Evolutionary conservation across 2,113 vertebrate genomes (phyloP).

Genomic region (Delphinus delphis): DNA sequence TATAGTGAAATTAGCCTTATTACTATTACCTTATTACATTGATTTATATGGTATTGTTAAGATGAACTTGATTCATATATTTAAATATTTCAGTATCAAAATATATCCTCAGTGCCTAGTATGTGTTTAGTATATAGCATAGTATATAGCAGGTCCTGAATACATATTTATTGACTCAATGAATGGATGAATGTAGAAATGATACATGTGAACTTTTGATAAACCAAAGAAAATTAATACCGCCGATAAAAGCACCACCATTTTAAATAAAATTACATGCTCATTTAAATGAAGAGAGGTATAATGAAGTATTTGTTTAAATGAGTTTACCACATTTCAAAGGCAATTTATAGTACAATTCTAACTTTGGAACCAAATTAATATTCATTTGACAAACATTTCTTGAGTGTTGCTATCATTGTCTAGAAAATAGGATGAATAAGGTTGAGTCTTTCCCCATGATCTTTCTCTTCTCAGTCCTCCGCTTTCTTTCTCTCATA

Average conservation of each 20-base stretch:
- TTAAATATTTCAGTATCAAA: neutral
- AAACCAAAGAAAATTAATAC: neutral
- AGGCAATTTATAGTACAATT: neutral
- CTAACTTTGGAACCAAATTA: neutral
- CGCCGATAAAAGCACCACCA: neutral
- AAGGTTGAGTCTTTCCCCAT: neutral
- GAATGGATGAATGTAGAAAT: neutral
- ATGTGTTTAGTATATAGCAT: neutral
- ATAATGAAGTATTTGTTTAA: neutral
- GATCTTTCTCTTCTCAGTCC: neutral
- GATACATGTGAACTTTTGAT: neutral
- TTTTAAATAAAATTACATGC: slow-evolving; percentile 15
- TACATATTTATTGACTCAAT: neutral
- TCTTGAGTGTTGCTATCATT: neutral
- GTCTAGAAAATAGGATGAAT: neutral
- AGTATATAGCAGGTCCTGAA: neutral
- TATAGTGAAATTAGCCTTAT: neutral
- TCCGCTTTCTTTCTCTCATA: neutral
- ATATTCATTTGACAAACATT: neutral
- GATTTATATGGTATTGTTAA: neutral
- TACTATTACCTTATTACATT: neutral
- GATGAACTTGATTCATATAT: neutral
- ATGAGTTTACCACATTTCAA: neutral
- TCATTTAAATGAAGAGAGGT: neutral
- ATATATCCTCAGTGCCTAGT: neutral